Evolutionary conservation across 2,797 vertebrate species (phyloP).

Genomic region (Alauda arvensis): DNA sequence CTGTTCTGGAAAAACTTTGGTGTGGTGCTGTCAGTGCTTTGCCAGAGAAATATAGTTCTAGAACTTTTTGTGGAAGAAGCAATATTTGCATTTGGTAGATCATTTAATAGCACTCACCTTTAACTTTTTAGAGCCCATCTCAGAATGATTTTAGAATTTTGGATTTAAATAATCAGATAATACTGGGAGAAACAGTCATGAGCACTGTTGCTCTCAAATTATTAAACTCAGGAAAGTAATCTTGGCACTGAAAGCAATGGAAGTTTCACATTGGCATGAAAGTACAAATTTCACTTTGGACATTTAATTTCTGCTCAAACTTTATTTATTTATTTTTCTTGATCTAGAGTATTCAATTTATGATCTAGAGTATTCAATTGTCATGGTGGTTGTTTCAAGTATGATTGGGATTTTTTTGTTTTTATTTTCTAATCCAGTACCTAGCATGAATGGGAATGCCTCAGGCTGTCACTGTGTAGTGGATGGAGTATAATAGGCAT

Average conservation of each 20-base stretch:
- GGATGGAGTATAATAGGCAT: background rate
- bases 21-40: rapidly evolving
- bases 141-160: background rate
- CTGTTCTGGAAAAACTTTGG: background rate
- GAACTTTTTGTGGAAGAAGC: background rate
- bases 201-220: background rate
- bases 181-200: background rate
- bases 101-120: background rate
- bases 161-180: background rate
- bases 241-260: background rate
- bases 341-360: too few relatives aligned
- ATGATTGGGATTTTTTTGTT: background rate
- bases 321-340: background rate
- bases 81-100: background rate
- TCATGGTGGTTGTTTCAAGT: rapidly evolving
- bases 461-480: background rate
- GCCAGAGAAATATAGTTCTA: background rate
- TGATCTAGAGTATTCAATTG: background rate
- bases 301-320: background rate
- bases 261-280: background rate
- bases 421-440: background rate
- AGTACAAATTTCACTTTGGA: background rate
- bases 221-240: background rate
- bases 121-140: background rate
- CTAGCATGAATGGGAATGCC: background rate